Evolutionary conservation across 2,888 invertebrate species (phyloP).

Genomic region (Mycalesis mineus): DNA sequence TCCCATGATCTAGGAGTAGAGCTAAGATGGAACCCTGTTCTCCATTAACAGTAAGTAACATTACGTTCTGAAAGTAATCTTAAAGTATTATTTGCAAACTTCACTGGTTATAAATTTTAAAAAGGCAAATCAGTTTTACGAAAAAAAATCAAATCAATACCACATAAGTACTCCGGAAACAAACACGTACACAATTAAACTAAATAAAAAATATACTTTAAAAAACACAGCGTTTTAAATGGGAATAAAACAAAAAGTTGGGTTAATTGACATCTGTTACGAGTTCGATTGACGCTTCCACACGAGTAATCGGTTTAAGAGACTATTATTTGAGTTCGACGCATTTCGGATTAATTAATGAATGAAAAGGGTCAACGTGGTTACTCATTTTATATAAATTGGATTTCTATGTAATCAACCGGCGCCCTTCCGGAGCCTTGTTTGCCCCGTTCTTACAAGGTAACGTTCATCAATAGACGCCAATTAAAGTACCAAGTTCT

Average conservation of each 20-base stretch:
- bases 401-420: conserved; percentile 56
- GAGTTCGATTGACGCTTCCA: conserved; percentile 56
- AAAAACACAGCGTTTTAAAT: neutral
- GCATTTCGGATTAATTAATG: conserved; percentile 69
- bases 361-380: conserved; percentile 64
- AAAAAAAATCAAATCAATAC: neutral
- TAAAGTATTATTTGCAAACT: too few relatives aligned
- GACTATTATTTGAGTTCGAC: conserved; percentile 62
- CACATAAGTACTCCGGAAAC: neutral
- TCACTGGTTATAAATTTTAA: too few relatives aligned
- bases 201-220: neutral
- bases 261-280: conserved; percentile 55
- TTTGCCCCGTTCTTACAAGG: conserved; percentile 25
- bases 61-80: too few relatives aligned
- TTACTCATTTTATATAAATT: conserved; percentile 60
- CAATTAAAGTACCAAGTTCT: conserved; percentile 5
- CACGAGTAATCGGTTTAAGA: conserved; percentile 61
- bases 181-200: neutral
- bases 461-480: neutral
- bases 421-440: conserved; percentile 32
- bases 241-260: conserved; percentile 18
- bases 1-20: too few relatives aligned
- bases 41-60: too few relatives aligned
- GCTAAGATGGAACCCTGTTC: too few relatives aligned
- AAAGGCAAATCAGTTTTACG: too few relatives aligned